phyloP scores from a whole-genome alignment of 2,888 invertebrate species.

The Eudemis profundana region DNA sequence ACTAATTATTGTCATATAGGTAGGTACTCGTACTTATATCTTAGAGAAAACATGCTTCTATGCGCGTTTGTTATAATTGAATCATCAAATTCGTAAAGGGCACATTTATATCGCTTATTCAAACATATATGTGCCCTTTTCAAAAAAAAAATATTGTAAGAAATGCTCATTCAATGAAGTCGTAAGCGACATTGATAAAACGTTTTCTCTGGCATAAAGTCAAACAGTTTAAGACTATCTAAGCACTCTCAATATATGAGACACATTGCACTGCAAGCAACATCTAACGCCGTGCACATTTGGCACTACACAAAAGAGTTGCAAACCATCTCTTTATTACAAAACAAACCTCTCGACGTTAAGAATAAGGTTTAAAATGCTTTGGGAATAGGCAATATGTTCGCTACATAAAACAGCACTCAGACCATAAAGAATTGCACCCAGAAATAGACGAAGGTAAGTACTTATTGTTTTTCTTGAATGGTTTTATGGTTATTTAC shows the following conservation, averaged over 20 bases:
- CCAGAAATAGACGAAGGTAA: constrained; percentile 32
- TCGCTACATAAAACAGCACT: constrained; percentile 4
- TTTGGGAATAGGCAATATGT: neutral
- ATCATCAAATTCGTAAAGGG: too few species aligned
- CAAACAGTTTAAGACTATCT: constrained; percentile 11
- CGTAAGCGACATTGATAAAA: constrained; percentile 5
- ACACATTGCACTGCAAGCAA: constrained; percentile 25
- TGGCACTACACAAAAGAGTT: constrained; percentile 7
- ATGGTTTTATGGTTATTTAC: constrained; percentile 2
- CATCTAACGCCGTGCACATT: constrained; percentile 5
- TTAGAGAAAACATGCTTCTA: too few species aligned
- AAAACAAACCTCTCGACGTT: neutral
- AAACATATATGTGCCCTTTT: too few species aligned
- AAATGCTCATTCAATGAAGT: neutral
- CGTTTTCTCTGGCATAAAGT: constrained; percentile 5
- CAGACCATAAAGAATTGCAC: constrained; percentile 26
- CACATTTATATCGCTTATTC: too few species aligned
- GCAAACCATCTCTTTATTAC: neutral
- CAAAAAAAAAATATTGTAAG: too few species aligned
- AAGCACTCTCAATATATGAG: constrained; percentile 9
- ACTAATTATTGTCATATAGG: too few species aligned
- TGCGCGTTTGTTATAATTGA: too few species aligned
- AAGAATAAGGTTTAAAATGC: constrained; percentile 16
- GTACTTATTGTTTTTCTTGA: constrained; percentile 25
- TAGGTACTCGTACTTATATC: too few species aligned